These are phyloP conservation scores for Harpalus rufipes DNA, from an alignment of 2,888 invertebrate genomes.

Conservation along the genomic window DNA sequence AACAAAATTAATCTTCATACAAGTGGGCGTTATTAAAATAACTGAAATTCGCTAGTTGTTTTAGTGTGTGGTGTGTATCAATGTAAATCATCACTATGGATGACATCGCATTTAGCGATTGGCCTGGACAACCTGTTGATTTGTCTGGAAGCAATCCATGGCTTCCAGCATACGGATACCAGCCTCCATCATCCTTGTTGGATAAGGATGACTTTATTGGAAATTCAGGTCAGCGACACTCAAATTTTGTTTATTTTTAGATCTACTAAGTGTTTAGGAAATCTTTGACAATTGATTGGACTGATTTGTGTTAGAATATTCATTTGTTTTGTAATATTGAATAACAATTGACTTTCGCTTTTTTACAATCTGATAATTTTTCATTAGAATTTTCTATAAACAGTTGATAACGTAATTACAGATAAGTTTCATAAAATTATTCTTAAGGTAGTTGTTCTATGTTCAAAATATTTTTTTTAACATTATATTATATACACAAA, in stretches of 20 bases:
- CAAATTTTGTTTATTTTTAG: constrained; percentile 53
- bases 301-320: constrained; percentile 19
- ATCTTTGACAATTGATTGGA: constrained; percentile 30
- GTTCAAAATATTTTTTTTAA: too few species aligned
- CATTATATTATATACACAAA: too few species aligned
- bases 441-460: too few species aligned
- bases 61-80: constrained; percentile 48
- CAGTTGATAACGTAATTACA: background rate
- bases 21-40: constrained; percentile 51
- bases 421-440: background rate
- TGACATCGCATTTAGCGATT: constrained; percentile 83
- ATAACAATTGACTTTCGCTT: constrained; percentile 59
- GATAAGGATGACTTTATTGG: constrained; percentile 79
- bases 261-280: constrained; percentile 26
- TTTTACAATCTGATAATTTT: constrained; percentile 34
- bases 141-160: constrained; percentile 85
- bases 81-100: constrained; percentile 75
- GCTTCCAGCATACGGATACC: constrained; percentile 89
- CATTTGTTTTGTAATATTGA: constrained; percentile 43
- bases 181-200: constrained; percentile 83
- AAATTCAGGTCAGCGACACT: constrained; percentile 80
- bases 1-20: background rate
- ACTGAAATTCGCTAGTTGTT: constrained; percentile 48
- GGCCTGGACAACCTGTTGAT: constrained; percentile 82
- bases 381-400: constrained; percentile 12